phyloP scores from a whole-genome alignment of 2,113 vertebrate genomes.

The Ptilonorhynchus violaceus region DNA sequence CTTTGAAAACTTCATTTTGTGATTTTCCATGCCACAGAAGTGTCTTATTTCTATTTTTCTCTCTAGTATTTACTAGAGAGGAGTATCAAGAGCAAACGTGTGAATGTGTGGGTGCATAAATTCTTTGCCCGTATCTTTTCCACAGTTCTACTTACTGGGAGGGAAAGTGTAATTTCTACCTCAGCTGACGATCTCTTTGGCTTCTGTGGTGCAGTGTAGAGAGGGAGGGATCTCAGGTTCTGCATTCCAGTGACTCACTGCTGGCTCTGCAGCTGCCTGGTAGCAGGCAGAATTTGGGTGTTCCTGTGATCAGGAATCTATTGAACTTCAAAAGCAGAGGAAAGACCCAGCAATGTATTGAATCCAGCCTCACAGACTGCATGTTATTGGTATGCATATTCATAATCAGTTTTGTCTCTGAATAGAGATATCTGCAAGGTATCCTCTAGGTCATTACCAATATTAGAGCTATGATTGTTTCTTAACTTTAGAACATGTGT shows the following conservation, averaged over 20 bases:
- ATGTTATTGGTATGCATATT: background rate
- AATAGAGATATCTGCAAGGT: background rate
- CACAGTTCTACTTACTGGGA: background rate
- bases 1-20: background rate
- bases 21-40: background rate
- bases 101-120: background rate
- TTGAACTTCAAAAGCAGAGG: background rate
- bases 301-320: background rate
- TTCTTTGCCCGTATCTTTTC: background rate
- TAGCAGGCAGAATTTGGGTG: background rate
- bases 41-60: background rate
- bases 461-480: background rate
- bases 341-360: background rate
- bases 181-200: background rate
- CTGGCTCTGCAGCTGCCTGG: background rate
- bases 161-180: background rate
- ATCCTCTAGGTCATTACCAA: background rate
- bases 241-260: background rate
- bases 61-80: background rate
- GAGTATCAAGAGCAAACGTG: background rate
- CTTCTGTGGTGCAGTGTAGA: background rate
- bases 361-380: background rate
- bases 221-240: background rate
- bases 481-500: background rate
- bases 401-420: background rate